Percentiles rank a stretch among this genome's conserved stretches.
Evolutionary conservation across 2,113 vertebrate species (phyloP).

Genomic region (Chaetura pelagica): DNA sequence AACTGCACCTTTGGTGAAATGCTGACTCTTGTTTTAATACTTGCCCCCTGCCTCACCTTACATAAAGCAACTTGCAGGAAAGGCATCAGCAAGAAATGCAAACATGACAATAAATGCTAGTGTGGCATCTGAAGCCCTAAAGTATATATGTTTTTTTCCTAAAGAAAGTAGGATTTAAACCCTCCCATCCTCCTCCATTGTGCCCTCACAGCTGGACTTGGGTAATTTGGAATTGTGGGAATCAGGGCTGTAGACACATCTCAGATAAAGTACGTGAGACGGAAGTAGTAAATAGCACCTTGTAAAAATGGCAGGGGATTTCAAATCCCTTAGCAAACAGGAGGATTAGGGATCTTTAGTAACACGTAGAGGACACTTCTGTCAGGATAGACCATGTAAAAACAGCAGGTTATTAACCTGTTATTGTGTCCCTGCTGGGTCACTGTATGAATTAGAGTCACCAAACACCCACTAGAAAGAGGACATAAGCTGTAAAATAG

Average conservation of each 20-base stretch:
- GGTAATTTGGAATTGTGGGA: neutral
- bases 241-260: neutral
- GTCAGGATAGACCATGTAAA: neutral
- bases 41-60: rapidly evolving
- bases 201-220: neutral
- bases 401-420: neutral
- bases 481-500: neutral
- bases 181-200: neutral
- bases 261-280: neutral
- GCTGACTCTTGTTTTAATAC: neutral
- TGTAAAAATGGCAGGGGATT: neutral
- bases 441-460: neutral
- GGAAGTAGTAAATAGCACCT: neutral
- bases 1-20: neutral
- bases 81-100: neutral
- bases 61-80: neutral
- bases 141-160: neutral
- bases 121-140: neutral
- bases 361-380: neutral
- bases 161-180: neutral
- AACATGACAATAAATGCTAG: neutral
- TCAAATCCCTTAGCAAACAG: neutral
- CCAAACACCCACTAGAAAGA: neutral
- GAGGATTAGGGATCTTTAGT: neutral
- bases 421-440: neutral